Base-by-base conservation (phyloP, 2,797 vertebrate species). In the Esox masquinongy region DNA sequence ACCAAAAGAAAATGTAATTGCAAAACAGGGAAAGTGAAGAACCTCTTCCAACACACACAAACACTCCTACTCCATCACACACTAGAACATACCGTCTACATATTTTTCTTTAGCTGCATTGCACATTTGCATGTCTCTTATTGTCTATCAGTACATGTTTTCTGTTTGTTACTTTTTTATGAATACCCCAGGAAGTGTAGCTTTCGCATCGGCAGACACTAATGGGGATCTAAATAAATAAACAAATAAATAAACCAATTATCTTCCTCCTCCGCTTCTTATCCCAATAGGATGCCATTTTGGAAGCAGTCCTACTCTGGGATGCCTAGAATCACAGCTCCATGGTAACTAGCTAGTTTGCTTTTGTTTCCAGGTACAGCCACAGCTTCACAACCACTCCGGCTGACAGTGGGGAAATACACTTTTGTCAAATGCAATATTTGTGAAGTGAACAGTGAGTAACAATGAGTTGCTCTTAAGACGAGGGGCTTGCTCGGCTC, bases 401-500 rank as follows among this genome's bases (percentile, higher is more conserved):
- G 24, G 7, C 66, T 39, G 19, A 6, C 66, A 68, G 34, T 15
- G 8, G n/a, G 19, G 36, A n/a, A n/a, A 68, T 68, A 39, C 7
- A 39, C 34, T 67, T 85, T 82, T 80, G 29, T 82, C 64, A 14
- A 36, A 80, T 84, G 84, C 74, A 78, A 85, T 85, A 85, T 91
- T 88, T 88, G 79, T 74, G 75, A 79, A 77, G 80, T 77, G 71
- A 29, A 24, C 39, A 73, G 39, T 43, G 66, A 80, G 47, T 70
- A 47, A 12, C 50, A 72, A 39, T n/a, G 73, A 63, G 71, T 77
- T 73, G 78, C 77, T 84, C 75, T 83, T 70, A 85, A 87, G 82
- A 85, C 80, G 72, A 69, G 77, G 83, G 77, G 80, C 83, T 83
- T 51, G 80, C 83, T 82, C 50, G 72, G 83, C 77, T 88, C 83